Percentiles rank a stretch among this genome's conserved stretches.
Conservation (phyloP, 2,113 vertebrate genomes). For the Triplophysa siluroides region DNA sequence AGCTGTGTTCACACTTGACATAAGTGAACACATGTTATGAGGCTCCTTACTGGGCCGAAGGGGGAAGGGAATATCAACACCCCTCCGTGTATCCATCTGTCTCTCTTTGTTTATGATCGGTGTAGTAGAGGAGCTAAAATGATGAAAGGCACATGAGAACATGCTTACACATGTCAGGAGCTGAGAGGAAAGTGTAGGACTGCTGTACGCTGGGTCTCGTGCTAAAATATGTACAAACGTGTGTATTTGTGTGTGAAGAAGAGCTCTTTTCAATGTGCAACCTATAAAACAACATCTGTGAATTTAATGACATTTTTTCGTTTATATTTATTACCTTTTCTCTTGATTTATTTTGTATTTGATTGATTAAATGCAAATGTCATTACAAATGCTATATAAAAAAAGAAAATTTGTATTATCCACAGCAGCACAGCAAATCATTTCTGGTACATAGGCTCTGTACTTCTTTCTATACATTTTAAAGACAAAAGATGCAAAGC, state of each 20-base stretch:
- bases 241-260: background rate
- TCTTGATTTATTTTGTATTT: too few species aligned
- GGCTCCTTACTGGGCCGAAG: slow-evolving; percentile 11
- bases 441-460: too few species aligned
- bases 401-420: too few species aligned
- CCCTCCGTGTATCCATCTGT: slow-evolving; percentile 34
- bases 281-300: too few species aligned
- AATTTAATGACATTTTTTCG: too few species aligned
- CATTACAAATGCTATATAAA: too few species aligned
- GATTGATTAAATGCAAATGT: too few species aligned
- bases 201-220: background rate
- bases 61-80: slow-evolving; percentile 28
- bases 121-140: slow-evolving; percentile 25
- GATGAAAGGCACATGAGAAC: slow-evolving; percentile 6
- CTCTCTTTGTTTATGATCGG: slow-evolving; percentile 8
- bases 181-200: background rate
- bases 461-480: background rate
- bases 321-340: too few species aligned
- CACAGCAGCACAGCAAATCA: too few species aligned
- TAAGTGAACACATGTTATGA: slow-evolving; percentile 27
- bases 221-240: background rate
- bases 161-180: slow-evolving; percentile 4
- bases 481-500: background rate
- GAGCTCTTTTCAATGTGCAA: too few species aligned
- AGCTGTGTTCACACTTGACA: background rate